Conservation (phyloP, 2,113 vertebrate species). For the Urocolius indicus region DNA sequence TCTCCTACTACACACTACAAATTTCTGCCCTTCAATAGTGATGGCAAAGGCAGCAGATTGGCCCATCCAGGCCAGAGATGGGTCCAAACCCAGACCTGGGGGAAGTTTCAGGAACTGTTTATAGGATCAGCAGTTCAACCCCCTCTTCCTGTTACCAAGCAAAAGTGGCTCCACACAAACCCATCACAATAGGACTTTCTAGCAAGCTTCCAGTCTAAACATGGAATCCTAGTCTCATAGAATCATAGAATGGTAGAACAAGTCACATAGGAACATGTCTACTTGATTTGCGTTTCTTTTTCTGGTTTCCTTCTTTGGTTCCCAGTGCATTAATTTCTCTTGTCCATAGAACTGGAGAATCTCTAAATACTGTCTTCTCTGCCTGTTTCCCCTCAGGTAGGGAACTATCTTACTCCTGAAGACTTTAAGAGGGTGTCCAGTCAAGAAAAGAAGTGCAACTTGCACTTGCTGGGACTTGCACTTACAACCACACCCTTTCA, state of each 20-base stretch:
- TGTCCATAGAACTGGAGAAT: background rate
- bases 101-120: too few relatives aligned
- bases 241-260: too few relatives aligned
- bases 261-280: too few relatives aligned
- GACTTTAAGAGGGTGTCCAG: background rate
- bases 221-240: background rate
- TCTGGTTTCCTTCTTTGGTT: background rate
- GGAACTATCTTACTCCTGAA: background rate
- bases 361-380: background rate
- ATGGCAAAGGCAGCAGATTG: too few relatives aligned
- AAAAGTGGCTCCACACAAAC: too few relatives aligned
- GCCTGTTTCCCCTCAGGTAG: background rate
- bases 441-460: background rate
- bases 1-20: too few relatives aligned
- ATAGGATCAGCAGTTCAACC: too few relatives aligned
- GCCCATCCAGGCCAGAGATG: too few relatives aligned
- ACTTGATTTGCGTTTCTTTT: background rate
- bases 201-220: background rate
- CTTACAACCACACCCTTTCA: constrained; percentile 9
- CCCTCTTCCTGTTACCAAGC: too few relatives aligned
- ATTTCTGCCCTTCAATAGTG: too few relatives aligned
- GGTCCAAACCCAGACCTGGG: too few relatives aligned
- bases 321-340: background rate
- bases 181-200: background rate
- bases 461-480: constrained; percentile 4